A percentile compares a stretch with the other conserved stretches of the same genome.
phyloP scores from a whole-genome alignment of 2,113 vertebrate species.

The Neodon shergylaensis region DNA sequence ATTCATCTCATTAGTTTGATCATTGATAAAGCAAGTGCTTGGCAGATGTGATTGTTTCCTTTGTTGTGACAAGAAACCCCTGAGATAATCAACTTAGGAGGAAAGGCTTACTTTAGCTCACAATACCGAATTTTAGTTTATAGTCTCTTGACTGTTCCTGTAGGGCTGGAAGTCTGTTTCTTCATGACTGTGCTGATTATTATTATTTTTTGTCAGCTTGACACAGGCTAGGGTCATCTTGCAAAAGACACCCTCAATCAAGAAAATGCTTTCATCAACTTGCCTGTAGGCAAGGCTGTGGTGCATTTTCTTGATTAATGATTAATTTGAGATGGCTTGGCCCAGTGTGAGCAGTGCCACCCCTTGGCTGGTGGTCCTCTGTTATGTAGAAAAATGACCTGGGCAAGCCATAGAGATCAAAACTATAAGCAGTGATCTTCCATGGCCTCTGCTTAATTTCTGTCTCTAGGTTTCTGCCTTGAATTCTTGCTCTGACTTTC shows the following conservation, averaged over 20 bases:
- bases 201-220: not conserved
- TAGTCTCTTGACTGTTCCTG: not conserved
- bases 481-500: not conserved
- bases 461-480: not conserved
- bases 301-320: not conserved
- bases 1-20: conserved; percentile 30
- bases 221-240: not conserved
- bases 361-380: not conserved
- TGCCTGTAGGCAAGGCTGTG: not conserved
- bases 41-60: not conserved
- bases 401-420: not conserved
- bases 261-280: not conserved
- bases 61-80: not conserved
- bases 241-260: not conserved
- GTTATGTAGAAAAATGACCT: not conserved
- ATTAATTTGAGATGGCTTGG: not conserved
- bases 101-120: not conserved
- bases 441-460: not conserved
- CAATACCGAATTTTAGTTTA: not conserved
- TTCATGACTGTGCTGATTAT: not conserved
- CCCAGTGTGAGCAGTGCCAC: not conserved
- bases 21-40: not conserved
- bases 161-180: not conserved
- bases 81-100: not conserved
- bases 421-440: not conserved